A percentile compares a stretch with the other conserved stretches of the same genome.
Evolutionary conservation across 2,113 vertebrate species (phyloP).

Genomic region (Anolis carolinensis): DNA sequence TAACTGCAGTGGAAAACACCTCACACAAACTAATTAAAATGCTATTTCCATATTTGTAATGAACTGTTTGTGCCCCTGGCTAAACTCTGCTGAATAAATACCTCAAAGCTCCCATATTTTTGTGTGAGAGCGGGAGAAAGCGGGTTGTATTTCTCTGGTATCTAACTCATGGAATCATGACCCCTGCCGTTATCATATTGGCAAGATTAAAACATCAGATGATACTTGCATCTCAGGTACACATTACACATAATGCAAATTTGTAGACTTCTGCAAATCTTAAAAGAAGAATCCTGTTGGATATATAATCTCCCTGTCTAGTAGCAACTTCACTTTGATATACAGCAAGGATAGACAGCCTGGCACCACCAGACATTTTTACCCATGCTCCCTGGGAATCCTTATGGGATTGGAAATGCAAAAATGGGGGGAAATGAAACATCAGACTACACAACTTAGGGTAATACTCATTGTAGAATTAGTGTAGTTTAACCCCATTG

Average conservation of each 20-base stretch:
- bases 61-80: constrained; percentile 58
- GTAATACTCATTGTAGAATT: too few species aligned
- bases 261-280: background rate
- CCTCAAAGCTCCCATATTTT: constrained; percentile 13
- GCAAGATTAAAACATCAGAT: background rate
- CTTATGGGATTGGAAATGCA: too few species aligned
- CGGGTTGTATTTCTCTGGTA: background rate
- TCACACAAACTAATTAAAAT: constrained; percentile 66
- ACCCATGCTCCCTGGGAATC: background rate
- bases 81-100: constrained; percentile 47
- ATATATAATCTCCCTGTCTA: background rate
- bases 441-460: too few species aligned
- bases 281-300: background rate
- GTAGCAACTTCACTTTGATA: background rate
- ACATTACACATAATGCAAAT: background rate
- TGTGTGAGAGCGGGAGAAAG: background rate
- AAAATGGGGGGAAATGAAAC: too few species aligned
- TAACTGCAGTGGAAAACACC: constrained; percentile 44
- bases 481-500: too few species aligned
- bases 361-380: background rate
- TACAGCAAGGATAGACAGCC: background rate
- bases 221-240: background rate
- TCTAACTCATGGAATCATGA: background rate
- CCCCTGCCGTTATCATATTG: background rate
- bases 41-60: constrained; percentile 60